These are phyloP conservation scores for Ectobius pallidus DNA, from an alignment of 2,888 invertebrate species.

Conservation along the genomic window DNA sequence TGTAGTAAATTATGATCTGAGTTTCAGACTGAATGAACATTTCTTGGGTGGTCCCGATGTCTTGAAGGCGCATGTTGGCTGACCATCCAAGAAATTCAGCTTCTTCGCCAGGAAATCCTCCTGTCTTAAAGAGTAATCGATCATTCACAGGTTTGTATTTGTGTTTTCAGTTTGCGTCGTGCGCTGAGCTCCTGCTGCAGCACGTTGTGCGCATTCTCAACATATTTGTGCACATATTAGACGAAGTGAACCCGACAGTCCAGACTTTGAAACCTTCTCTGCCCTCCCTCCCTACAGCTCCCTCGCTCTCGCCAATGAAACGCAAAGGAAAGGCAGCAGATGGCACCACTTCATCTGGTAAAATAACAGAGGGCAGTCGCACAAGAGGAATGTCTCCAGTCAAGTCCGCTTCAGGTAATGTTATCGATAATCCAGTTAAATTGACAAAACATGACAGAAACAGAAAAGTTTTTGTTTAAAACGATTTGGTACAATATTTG, in stretches of 20 bases:
- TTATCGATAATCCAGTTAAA: too few relatives aligned
- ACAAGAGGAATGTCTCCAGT: conserved; percentile 37
- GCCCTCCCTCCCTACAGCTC: conserved; percentile 48
- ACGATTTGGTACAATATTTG: too few relatives aligned
- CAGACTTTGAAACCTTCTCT: conserved; percentile 60
- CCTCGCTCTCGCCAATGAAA: conserved; percentile 44
- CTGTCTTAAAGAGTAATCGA: too few relatives aligned
- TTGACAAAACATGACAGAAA: too few relatives aligned
- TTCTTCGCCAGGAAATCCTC: too few relatives aligned
- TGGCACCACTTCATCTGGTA: background rate
- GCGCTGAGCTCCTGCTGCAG: conserved; percentile 68
- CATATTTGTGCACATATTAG: conserved; percentile 76
- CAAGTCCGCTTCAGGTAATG: conserved; percentile 36
- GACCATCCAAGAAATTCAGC: too few relatives aligned
- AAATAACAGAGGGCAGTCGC: conserved; percentile 8
- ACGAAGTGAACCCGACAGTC: conserved; percentile 66
- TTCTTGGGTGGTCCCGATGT: too few relatives aligned
- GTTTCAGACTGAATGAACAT: too few relatives aligned
- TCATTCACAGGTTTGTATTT: too few relatives aligned
- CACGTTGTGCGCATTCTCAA: conserved; percentile 75
- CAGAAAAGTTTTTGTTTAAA: too few relatives aligned
- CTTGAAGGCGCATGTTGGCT: too few relatives aligned
- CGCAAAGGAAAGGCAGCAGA: conserved; percentile 34
- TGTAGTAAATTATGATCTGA: too few relatives aligned
- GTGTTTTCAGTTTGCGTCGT: conserved; percentile 56